phyloP scores from a whole-genome alignment of 2,113 vertebrate genomes.

The Corythornis vintsioides region DNA sequence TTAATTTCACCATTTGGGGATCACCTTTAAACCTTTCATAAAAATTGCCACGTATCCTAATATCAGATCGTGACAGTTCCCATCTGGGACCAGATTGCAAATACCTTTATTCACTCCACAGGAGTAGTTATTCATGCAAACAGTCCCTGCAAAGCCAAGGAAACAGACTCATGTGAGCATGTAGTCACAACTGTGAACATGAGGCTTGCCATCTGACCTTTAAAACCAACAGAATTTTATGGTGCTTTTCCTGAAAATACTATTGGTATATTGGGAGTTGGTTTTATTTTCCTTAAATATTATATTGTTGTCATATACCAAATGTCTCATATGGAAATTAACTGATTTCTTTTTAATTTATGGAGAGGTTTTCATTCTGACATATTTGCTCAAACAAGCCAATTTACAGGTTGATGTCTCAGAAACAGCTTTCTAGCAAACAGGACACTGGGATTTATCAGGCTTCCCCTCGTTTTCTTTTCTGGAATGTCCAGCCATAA shows the following conservation, averaged over 20 bases:
- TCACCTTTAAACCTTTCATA: too few relatives aligned
- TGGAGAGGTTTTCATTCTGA: not conserved
- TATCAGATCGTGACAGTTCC: too few relatives aligned
- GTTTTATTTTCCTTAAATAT: not conserved
- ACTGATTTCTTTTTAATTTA: not conserved
- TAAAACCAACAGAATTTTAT: not conserved
- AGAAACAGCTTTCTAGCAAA: not conserved
- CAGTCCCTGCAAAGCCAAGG: conserved; percentile 19
- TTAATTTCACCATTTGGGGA: too few relatives aligned
- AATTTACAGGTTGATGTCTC: not conserved
- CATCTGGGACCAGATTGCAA: conserved; percentile 61
- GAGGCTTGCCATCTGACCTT: conserved; percentile 49
- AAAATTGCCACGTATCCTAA: too few relatives aligned
- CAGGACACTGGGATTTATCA: not conserved
- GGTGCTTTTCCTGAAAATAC: not conserved
- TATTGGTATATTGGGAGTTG: not conserved
- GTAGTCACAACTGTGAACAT: conserved; percentile 11
- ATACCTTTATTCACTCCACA: conserved; percentile 51
- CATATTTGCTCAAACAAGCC: not conserved
- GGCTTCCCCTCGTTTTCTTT: not conserved
- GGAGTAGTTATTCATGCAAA: conserved; percentile 27
- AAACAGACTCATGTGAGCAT: conserved; percentile 29
- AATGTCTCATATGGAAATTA: not conserved
- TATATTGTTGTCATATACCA: not conserved
- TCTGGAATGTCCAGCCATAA: not conserved